A percentile compares a stretch with the other conserved stretches of the same genome.
Conservation (phyloP, 64 coral and sea anemone species). For the Montipora capricornis region DNA sequence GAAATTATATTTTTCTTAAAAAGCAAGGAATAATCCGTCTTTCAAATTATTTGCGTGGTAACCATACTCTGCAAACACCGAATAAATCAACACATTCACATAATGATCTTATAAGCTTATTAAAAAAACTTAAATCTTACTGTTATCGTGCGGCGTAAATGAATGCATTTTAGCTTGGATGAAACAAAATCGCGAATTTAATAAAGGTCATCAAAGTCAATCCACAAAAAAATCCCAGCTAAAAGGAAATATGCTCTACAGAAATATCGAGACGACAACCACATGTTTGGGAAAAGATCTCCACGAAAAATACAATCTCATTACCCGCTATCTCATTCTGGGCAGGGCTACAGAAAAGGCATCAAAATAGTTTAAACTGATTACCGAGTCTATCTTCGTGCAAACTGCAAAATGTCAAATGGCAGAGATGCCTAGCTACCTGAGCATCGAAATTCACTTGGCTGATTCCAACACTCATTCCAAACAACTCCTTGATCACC, state of each 20-base stretch:
- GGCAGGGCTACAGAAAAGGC: neutral
- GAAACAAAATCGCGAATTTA: neutral
- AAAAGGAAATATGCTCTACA: neutral
- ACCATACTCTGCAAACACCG: no score
- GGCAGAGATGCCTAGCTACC: conserved; percentile 50
- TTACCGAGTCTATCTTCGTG: neutral
- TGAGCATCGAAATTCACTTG: conserved; percentile 97
- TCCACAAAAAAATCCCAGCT: neutral
- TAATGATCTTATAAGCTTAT: no score
- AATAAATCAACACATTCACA: no score
- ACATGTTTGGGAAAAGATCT: no score
- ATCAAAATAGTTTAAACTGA: neutral
- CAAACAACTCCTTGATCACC: neutral
- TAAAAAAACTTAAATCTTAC: no score
- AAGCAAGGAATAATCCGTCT: no score
- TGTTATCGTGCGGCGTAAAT: no score
- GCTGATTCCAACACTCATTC: conserved; percentile 90
- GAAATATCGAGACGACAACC: neutral
- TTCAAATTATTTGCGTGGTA: no score
- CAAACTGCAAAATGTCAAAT: neutral
- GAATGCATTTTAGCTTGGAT: neutral
- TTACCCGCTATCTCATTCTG: no score
- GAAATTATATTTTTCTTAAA: no score
- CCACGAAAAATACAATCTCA: neutral
- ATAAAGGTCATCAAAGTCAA: conserved; percentile 15